Conservation (phyloP, 2,113 vertebrate species). For the Nematolebias whitei region DNA sequence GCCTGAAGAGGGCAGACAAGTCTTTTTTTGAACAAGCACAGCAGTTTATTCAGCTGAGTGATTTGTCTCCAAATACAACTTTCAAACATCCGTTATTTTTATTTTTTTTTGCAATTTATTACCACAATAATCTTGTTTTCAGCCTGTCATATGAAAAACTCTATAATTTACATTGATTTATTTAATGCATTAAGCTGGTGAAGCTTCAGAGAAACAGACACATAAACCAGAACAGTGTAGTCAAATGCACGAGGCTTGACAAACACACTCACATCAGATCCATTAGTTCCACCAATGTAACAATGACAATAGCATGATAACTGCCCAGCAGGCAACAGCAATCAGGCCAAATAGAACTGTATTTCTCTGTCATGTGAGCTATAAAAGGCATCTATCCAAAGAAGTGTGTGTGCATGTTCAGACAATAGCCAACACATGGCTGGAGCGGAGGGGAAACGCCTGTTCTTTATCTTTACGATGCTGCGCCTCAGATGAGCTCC, state of each 20-base stretch:
- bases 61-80: not conserved
- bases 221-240: conserved; percentile 29
- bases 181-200: not conserved
- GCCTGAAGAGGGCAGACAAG: conserved; percentile 78
- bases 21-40: conserved; percentile 34
- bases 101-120: not conserved
- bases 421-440: conserved; percentile 60
- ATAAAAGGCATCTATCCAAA: conserved; percentile 73
- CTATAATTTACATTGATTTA: conserved; percentile 4
- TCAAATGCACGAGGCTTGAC: conserved; percentile 28
- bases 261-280: conserved; percentile 48
- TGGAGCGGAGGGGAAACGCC: conserved; percentile 53
- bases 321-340: conserved; percentile 67
- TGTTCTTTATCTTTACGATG: conserved; percentile 73
- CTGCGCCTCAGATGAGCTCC: conserved; percentile 15
- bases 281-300: conserved; percentile 70
- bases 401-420: conserved; percentile 38
- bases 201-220: conserved; percentile 7
- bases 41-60: not conserved
- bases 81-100: conserved; percentile 15
- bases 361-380: conserved; percentile 67
- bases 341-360: conserved; percentile 69
- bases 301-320: conserved; percentile 68
- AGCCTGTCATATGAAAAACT: not conserved
- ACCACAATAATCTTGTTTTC: not conserved